Conservation (phyloP, 2,797 vertebrate genomes). For the Melanogrammus aeglefinus region DNA sequence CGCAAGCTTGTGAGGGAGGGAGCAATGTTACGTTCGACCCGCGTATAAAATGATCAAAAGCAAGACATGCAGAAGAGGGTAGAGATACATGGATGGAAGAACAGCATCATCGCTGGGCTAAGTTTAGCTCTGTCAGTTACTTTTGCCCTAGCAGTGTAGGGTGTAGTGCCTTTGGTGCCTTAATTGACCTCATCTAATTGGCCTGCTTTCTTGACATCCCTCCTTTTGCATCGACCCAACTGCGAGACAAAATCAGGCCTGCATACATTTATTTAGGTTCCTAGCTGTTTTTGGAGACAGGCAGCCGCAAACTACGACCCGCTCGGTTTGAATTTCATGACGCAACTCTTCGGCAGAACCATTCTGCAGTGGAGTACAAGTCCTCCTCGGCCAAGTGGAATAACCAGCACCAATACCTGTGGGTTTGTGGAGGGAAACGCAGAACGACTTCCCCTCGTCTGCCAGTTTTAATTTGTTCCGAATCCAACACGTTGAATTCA, state of each 20-base stretch:
- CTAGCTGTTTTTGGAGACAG: constrained; percentile 24
- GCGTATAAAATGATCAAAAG: constrained; percentile 36
- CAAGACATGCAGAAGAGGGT: constrained; percentile 30
- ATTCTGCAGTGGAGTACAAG: constrained; percentile 28
- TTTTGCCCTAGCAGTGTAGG: neutral
- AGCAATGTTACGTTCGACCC: constrained; percentile 44
- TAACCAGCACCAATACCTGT: constrained; percentile 59
- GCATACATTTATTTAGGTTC: constrained; percentile 14
- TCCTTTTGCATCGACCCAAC: constrained; percentile 16
- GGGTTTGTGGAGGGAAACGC: constrained; percentile 52
- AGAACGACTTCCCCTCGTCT: constrained; percentile 59
- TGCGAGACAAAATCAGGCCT: constrained; percentile 17
- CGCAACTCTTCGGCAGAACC: constrained; percentile 32
- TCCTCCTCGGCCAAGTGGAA: constrained; percentile 45
- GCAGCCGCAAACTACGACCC: constrained; percentile 34
- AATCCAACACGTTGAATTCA: constrained; percentile 53
- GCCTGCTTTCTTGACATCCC: constrained; percentile 18
- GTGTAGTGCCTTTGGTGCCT: neutral
- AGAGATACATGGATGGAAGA: constrained; percentile 19
- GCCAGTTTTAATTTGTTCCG: constrained; percentile 43
- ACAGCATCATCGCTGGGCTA: constrained; percentile 6
- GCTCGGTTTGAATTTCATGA: constrained; percentile 46
- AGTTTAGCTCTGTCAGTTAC: neutral
- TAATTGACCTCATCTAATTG: neutral
- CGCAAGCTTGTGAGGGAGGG: constrained; percentile 32